Percentiles rank a stretch among this genome's conserved stretches.
Evolutionary conservation across 2,797 vertebrate species (phyloP).

Genomic region (Clangula hyemalis): DNA sequence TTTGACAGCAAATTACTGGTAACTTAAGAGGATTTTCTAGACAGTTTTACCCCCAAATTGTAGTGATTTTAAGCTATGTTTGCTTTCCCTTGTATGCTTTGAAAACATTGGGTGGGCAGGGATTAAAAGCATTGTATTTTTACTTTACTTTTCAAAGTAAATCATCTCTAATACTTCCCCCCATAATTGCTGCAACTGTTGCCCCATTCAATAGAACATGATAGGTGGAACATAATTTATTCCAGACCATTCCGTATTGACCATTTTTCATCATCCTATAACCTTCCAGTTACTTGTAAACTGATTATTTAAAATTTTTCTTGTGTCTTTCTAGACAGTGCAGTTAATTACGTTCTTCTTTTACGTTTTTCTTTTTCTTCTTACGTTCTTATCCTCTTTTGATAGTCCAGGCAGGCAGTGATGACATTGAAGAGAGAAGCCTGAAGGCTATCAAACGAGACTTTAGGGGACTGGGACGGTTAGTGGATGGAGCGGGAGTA

Average conservation of each 20-base stretch:
- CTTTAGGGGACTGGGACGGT: too few relatives aligned
- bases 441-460: too few relatives aligned
- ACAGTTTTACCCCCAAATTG: neutral
- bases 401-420: too few relatives aligned
- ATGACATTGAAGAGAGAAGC: too few relatives aligned
- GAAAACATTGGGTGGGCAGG: neutral
- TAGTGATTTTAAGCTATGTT: neutral
- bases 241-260: neutral
- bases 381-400: too few relatives aligned
- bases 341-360: neutral
- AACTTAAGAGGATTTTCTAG: neutral
- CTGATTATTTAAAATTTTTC: neutral
- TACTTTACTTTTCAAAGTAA: neutral
- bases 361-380: too few relatives aligned
- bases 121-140: neutral
- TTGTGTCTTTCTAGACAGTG: fast-evolving
- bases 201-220: neutral
- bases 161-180: neutral
- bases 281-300: neutral
- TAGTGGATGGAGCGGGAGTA: too few relatives aligned
- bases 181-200: neutral
- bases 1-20: neutral
- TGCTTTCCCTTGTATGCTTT: neutral
- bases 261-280: neutral
- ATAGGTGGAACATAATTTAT: neutral